phyloP scores from a whole-genome alignment of 2,888 invertebrate genomes.

The Rhodophaea formosa region DNA sequence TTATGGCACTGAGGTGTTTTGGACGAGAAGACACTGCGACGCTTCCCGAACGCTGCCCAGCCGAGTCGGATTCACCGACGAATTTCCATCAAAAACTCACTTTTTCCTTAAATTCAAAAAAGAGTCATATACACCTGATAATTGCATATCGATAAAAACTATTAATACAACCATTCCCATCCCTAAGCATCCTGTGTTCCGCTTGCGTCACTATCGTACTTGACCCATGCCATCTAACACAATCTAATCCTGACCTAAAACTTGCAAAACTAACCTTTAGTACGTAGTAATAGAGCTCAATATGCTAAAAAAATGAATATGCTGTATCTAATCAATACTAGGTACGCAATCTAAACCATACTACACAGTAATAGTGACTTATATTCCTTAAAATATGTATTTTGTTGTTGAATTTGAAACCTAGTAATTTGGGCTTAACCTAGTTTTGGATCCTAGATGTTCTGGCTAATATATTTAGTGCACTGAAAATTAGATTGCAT shows the following conservation, averaged over 20 bases:
- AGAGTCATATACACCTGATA: no score
- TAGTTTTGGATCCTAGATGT: neutral
- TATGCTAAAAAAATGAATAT: neutral
- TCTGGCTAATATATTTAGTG: neutral
- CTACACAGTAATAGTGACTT: no score
- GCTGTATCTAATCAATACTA: no score
- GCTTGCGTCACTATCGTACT: slow-evolving; percentile 26
- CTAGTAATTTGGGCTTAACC: slow-evolving; percentile 7
- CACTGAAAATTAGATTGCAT: neutral
- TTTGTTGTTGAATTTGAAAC: slow-evolving; percentile 1
- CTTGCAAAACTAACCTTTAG: neutral
- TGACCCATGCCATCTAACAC: slow-evolving; percentile 22
- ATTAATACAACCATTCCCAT: slow-evolving; percentile 1
- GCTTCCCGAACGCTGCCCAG: no score
- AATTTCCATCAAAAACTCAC: no score
- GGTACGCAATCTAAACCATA: no score
- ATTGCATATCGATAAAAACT: neutral
- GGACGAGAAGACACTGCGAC: no score
- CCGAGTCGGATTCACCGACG: no score
- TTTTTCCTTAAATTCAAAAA: no score
- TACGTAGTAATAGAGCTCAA: neutral
- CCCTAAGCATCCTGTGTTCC: slow-evolving; percentile 26
- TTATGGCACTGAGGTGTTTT: no score
- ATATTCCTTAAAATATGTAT: neutral
- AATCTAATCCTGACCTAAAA: neutral